Evolutionary conservation across 92 coral and sea anemone genomes (phyloP).

Genomic region (Porites divaricata): DNA sequence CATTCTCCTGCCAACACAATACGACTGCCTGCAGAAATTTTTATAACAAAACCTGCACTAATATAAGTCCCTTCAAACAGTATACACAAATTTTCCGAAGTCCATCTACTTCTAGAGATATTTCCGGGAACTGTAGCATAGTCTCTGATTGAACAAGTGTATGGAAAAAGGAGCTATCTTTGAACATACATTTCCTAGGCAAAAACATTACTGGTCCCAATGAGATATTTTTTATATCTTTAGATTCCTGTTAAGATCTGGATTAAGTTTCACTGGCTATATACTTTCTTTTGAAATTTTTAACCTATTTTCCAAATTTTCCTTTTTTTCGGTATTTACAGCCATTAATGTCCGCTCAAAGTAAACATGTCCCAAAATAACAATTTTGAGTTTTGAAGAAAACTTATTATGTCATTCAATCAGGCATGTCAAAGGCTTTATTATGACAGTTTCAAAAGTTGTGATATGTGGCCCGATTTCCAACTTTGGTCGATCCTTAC

Average conservation of each 20-base stretch:
- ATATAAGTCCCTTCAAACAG: too few species aligned
- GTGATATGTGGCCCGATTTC: too few species aligned
- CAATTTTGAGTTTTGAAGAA: too few species aligned
- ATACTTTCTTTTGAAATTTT: too few species aligned
- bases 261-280: conserved; percentile 9
- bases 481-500: too few species aligned
- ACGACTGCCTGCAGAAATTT: conserved; percentile 7
- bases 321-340: background rate
- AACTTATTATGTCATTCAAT: too few species aligned
- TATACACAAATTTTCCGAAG: background rate
- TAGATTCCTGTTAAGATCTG: background rate
- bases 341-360: conserved; percentile 10
- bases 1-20: conserved; percentile 1
- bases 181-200: conserved; percentile 10
- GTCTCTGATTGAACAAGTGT: background rate
- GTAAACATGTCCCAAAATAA: background rate
- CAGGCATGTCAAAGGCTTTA: too few species aligned
- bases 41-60: too few species aligned
- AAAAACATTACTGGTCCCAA: conserved; percentile 3
- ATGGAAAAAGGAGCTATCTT: conserved; percentile 12
- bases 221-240: background rate
- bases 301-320: background rate
- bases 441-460: too few species aligned
- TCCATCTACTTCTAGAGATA: conserved; percentile 4
- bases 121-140: background rate